These are phyloP conservation scores for Scelioninae gen. 1 DNA, from an alignment of 2,888 invertebrate species.

Conservation along the genomic window DNA sequence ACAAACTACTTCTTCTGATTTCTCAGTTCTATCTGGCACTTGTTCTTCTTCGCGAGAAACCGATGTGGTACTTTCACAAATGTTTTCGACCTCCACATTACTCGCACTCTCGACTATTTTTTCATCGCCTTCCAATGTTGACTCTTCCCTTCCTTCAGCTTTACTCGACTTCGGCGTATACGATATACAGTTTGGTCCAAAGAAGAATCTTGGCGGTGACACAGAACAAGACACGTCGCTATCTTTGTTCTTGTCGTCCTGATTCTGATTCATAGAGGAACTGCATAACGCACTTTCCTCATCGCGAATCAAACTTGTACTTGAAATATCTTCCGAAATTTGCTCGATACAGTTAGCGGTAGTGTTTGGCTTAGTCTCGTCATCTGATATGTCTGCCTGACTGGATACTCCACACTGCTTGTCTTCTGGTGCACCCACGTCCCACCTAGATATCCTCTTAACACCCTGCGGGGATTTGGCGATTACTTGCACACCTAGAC, in stretches of 20 bases:
- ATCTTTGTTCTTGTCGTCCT: conserved; percentile 12
- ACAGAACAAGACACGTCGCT: conserved; percentile 42
- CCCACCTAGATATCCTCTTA: conserved; percentile 84
- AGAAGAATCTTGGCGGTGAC: conserved; percentile 82
- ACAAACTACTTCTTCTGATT: conserved; percentile 33
- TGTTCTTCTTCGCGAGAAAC: neutral
- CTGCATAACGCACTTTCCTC: conserved; percentile 32
- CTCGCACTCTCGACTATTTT: neutral
- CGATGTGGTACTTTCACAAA: conserved; percentile 31
- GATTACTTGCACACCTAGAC: conserved; percentile 83
- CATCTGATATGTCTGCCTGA: conserved; percentile 79
- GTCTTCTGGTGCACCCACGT: conserved; percentile 83
- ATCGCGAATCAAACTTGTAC: conserved; percentile 26
- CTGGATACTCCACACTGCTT: conserved; percentile 76
- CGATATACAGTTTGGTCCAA: conserved; percentile 83
- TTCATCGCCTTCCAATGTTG: neutral
- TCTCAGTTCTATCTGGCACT: neutral
- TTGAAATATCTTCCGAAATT: conserved; percentile 50
- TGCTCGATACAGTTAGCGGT: conserved; percentile 34
- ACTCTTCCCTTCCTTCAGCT: neutral
- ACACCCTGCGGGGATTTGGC: conserved; percentile 71
- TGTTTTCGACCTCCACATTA: conserved; percentile 12
- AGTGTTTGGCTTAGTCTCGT: conserved; percentile 25
- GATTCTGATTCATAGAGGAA: conserved; percentile 29
- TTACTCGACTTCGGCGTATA: conserved; percentile 75